Percentiles rank a stretch among this genome's conserved stretches.
These are phyloP conservation scores for Amblyjoppa fuscipennis DNA, from an alignment of 2,888 invertebrate genomes.

Conservation along the genomic window DNA sequence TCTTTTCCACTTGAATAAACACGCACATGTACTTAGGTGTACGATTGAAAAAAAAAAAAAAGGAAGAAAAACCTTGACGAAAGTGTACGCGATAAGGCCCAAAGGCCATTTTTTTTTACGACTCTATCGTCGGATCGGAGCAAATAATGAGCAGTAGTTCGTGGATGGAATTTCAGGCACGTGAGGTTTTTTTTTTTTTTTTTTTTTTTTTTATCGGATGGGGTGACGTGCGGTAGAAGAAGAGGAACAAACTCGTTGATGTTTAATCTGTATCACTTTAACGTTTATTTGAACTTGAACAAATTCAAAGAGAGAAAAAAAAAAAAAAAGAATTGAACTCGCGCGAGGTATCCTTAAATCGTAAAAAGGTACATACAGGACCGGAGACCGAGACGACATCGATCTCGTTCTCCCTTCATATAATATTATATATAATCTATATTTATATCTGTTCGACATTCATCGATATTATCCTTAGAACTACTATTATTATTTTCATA, in stretches of 20 bases:
- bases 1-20: constrained; percentile 34
- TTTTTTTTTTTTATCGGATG: not conserved
- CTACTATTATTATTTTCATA: constrained; percentile 37
- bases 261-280: constrained; percentile 52
- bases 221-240: not conserved
- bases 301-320: constrained; percentile 39
- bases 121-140: not conserved
- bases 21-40: not conserved
- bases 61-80: not conserved
- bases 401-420: constrained; percentile 57
- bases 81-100: constrained; percentile 3
- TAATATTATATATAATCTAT: constrained; percentile 65
- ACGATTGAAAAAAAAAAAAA: not conserved
- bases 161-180: not conserved
- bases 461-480: not conserved
- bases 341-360: constrained; percentile 68
- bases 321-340: constrained; percentile 47
- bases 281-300: constrained; percentile 61
- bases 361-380: constrained; percentile 77
- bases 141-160: not conserved
- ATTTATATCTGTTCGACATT: constrained; percentile 63
- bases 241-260: constrained; percentile 20
- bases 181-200: not conserved
- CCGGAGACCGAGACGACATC: constrained; percentile 55
- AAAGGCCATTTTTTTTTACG: not conserved